Base-by-base conservation (phyloP, 2,797 vertebrate species). In the Moxostoma hubbsi region DNA sequence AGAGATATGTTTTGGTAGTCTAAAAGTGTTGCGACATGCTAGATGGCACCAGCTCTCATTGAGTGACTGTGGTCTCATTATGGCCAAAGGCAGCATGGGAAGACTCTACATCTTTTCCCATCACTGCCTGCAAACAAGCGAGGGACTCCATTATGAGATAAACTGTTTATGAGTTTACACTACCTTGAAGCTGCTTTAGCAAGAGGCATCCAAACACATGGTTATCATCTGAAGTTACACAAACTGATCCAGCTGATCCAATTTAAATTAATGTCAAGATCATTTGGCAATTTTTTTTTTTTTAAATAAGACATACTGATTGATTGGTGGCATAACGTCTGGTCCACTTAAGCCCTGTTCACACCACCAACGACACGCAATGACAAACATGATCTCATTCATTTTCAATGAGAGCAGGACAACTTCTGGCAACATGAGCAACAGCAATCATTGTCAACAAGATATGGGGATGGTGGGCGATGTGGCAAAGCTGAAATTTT, bases 1-100 rank as follows among this genome's bases (percentile, higher is more conserved):
- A 58, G 7, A 77, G 55, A 59, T 9, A 68, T 5, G 7, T 45
- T 51, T 77, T 65, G 12, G 55, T 9, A 77, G 59, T 68, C 16
- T 68, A 51, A 76, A 77, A 77, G 64, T 77, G 46, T 68, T 67
- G 69, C 18, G 54, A 81, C 64, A 77, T 51, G 64, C 24, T 73
- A 68, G 47, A 61, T 58, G 18, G 77, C 64, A 71, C 79, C 71
- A 72, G 11, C 16, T 51, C 67, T 63, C 57, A 80, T 45, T 7
- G 6, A 83, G 63, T 65, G 71, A 62, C 54, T 84, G 79, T 78
- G 82, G 79, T 78, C 74, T 71, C 47, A 62, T 61, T 78, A 65
- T 16, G 12, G 10, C 36, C 36, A 36, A 36, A 36, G 36, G 36
- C 36, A 36, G 36, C 36, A 84, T 65, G 61, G 75, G 54, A 78